Evolutionary conservation across 2,113 vertebrate genomes (phyloP).

Genomic region (Struthidea cinerea): DNA sequence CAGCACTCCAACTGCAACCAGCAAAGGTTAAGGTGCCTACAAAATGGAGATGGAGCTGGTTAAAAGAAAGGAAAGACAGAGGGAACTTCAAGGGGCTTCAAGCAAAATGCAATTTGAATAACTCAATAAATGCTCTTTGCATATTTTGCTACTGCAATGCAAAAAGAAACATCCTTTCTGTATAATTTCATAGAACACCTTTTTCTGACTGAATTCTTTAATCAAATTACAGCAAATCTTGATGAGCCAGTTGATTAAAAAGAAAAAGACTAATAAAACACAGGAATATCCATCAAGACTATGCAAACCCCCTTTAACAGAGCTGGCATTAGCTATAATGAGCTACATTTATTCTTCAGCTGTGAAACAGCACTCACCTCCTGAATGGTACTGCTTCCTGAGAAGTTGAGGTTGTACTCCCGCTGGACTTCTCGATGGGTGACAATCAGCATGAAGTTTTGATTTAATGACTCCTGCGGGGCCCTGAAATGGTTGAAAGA

Average conservation of each 20-base stretch:
- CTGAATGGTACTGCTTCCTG: slow-evolving; percentile 96
- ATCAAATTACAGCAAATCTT: slow-evolving; percentile 59
- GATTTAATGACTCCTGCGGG: slow-evolving; percentile 96
- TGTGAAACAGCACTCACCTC: slow-evolving; percentile 86
- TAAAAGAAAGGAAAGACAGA: neutral
- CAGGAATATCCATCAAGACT: slow-evolving; percentile 57
- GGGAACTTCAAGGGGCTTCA: neutral
- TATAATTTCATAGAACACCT: neutral
- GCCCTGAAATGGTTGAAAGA: slow-evolving; percentile 83
- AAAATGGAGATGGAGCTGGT: neutral
- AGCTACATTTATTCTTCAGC: slow-evolving; percentile 74
- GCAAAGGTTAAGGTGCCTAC: neutral
- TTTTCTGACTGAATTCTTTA: slow-evolving; percentile 40
- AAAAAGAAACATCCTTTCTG: slow-evolving; percentile 7
- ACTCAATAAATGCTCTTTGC: neutral
- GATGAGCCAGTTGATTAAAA: slow-evolving; percentile 50
- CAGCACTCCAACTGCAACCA: neutral
- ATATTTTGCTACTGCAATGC: neutral
- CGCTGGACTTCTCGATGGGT: slow-evolving; percentile 97
- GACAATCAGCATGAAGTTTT: slow-evolving; percentile 97
- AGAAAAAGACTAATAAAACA: slow-evolving; percentile 64
- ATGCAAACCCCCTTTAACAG: slow-evolving; percentile 63
- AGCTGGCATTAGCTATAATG: slow-evolving; percentile 74
- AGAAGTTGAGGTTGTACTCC: slow-evolving; percentile 99
- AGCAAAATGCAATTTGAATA: neutral